These are phyloP conservation scores for Drosophila sulfurigaster DNA, from an alignment of 1,140 invertebrate species.

Conservation along the genomic window DNA sequence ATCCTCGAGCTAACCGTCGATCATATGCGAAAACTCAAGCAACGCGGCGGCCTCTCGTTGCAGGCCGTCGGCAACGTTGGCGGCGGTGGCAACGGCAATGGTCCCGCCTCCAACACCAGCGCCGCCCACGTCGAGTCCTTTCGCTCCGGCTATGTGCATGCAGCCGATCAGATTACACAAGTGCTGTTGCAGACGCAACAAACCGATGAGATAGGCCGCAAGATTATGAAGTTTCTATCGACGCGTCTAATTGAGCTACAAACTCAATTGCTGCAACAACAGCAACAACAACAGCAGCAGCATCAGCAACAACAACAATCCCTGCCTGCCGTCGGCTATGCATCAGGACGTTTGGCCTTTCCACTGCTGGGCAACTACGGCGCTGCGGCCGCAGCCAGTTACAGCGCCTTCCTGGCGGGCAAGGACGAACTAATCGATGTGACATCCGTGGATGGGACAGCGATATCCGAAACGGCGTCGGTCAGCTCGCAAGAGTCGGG, in stretches of 20 bases:
- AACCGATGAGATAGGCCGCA: slow-evolving; percentile 91
- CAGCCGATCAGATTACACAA: slow-evolving; percentile 95
- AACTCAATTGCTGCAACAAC: slow-evolving; percentile 69
- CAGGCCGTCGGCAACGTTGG: slow-evolving; percentile 81
- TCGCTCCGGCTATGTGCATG: slow-evolving; percentile 95
- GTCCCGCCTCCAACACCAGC: slow-evolving; percentile 49
- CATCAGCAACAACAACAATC: slow-evolving; percentile 55
- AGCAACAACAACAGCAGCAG: slow-evolving; percentile 60
- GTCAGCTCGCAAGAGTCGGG: slow-evolving; percentile 74
- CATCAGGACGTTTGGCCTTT: slow-evolving; percentile 56
- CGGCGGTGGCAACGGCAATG: slow-evolving; percentile 60
- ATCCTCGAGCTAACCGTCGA: slow-evolving; percentile 98
- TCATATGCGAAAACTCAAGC: slow-evolving; percentile 93
- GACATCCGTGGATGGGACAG: slow-evolving; percentile 75
- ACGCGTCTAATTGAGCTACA: slow-evolving; percentile 90
- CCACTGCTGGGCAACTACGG: slow-evolving; percentile 68
- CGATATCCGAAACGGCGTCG: slow-evolving; percentile 74
- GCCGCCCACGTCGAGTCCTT: slow-evolving; percentile 91
- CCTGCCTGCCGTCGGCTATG: slow-evolving; percentile 50
- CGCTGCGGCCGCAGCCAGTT: slow-evolving; percentile 62
- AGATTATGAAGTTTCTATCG: slow-evolving; percentile 94
- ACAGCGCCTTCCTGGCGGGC: slow-evolving; percentile 63
- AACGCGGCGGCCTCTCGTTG: slow-evolving; percentile 75
- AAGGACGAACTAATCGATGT: slow-evolving; percentile 81
- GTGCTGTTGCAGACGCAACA: slow-evolving; percentile 91